Evolutionary conservation across 2,888 invertebrate species (phyloP).

Genomic region (Patella caerulea): DNA sequence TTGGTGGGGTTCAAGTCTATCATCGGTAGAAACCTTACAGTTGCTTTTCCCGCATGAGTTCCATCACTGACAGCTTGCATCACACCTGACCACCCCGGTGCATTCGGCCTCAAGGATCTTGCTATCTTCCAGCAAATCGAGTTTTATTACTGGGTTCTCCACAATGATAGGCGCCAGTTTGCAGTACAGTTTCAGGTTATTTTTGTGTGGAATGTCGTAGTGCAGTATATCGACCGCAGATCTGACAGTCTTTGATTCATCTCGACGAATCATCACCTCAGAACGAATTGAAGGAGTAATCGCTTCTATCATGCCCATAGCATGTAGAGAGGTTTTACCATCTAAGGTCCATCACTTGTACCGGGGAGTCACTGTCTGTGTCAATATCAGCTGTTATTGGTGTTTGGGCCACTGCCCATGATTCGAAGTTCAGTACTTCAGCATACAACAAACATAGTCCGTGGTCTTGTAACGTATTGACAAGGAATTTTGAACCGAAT

Average conservation of each 20-base stretch:
- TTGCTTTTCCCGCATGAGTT: constrained; percentile 38
- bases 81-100: constrained; percentile 42
- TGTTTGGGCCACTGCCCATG: not conserved
- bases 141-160: not conserved
- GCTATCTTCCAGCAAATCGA: constrained; percentile 3
- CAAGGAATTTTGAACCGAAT: no score
- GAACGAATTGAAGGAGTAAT: not conserved
- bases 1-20: not conserved
- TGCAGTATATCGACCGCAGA: not conserved
- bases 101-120: constrained; percentile 22
- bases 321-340: not conserved
- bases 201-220: not conserved
- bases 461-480: no score
- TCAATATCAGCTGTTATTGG: not conserved
- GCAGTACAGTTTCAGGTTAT: not conserved
- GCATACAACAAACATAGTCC: no score
- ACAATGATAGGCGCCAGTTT: not conserved
- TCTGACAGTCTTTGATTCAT: not conserved
- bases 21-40: constrained; percentile 1
- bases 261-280: not conserved
- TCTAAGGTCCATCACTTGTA: not conserved
- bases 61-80: constrained; percentile 40
- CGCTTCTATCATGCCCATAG: constrained; percentile 2
- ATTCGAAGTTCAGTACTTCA: constrained; percentile 13
- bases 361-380: not conserved